Conservation (phyloP, 1,140 invertebrate genomes). For the Achatina immaculata region DNA sequence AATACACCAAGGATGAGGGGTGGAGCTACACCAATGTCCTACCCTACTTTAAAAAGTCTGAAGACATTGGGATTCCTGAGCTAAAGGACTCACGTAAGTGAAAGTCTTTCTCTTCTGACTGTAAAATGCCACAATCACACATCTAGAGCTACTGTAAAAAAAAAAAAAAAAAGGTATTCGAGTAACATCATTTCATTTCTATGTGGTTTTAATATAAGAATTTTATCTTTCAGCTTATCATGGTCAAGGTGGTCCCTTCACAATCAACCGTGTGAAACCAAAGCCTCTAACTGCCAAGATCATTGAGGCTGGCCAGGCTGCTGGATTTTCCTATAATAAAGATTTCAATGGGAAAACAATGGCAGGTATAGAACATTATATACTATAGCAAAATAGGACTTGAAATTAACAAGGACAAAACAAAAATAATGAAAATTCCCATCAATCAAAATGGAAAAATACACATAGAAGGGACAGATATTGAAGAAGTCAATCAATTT, state of each 20-base stretch:
- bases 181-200: neutral
- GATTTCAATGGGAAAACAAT: constrained; percentile 52
- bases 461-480: no score
- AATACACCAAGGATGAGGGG: constrained; percentile 84
- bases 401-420: no score
- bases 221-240: constrained; percentile 40
- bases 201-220: neutral
- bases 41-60: constrained; percentile 91
- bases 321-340: constrained; percentile 71
- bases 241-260: constrained; percentile 39
- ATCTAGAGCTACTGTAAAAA: neutral
- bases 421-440: no score
- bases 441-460: no score
- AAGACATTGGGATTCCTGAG: constrained; percentile 74
- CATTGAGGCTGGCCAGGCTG: constrained; percentile 26
- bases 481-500: no score
- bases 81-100: constrained; percentile 38
- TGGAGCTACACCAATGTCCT: constrained; percentile 89
- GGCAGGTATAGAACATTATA: constrained; percentile 42
- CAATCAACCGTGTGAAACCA: constrained; percentile 14
- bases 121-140: neutral
- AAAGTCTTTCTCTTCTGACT: no score
- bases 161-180: neutral
- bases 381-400: no score
- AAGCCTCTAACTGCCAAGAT: constrained; percentile 31